Base-by-base conservation (phyloP, 2,888 invertebrate species). In the Agrypnus murinus region DNA sequence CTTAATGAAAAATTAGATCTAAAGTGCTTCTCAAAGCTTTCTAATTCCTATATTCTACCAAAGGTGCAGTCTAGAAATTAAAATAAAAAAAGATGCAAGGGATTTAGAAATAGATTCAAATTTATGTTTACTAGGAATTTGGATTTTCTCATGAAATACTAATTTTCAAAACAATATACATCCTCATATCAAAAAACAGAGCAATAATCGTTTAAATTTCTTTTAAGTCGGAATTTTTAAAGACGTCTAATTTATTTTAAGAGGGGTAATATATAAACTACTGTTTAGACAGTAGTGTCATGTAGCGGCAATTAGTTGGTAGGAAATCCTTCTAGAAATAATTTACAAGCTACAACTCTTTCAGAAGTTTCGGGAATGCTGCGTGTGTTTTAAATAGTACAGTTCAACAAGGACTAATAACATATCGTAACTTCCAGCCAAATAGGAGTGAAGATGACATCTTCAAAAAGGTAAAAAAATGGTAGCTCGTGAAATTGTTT, bases 271-370 rank as follows among this genome's bases (percentile, higher is more conserved):
- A 80, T 82, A 84, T 82, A 81, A 81, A 79, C 80, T 81, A 79
- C 78, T 84, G 82, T 84, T 84, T 84, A 82, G 84, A 84, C 84
- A 83, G 82, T 74, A 78, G 81, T 81, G 84, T 84, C 84, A 78
- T 83, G 83, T 84, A 80, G 79, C 80, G 74, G 81, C 82, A 84
- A 84, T 84, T 84, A 84, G 84, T 82, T 82, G 81, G 78, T 82
- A 80, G 81, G 81, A 81, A 81, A 82, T 82, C 79, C 80, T 79
- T 79, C 77, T 60, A n/a, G 38, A 67, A 68, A 69, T 69, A 72
- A 69, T 72, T 72, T 72, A 72, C 58, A 65, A 62, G 59, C 68
- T 50, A 71, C 71, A 68, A 71, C 60, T 71, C 67, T 64, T 64
- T 68, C 59, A 71, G 59, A 63, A 48, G 48, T 62, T 36, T 43